phyloP scores from a whole-genome alignment of 2,797 vertebrate genomes.

The Sebastes trivittatus region DNA sequence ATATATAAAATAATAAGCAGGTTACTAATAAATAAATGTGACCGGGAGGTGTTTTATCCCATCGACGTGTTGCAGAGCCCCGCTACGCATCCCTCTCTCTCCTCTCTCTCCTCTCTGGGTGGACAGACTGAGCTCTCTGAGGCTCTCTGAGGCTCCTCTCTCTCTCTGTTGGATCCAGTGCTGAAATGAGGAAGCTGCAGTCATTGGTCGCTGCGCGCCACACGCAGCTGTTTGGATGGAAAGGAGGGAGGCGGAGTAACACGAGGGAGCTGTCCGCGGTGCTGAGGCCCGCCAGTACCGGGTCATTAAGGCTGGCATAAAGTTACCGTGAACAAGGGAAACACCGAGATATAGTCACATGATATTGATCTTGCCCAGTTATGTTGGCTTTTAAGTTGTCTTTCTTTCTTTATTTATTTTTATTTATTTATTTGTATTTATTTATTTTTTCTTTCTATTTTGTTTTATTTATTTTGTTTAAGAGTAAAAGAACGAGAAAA shows the following conservation, averaged over 20 bases:
- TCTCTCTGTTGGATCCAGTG: conserved; percentile 70
- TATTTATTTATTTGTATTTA: too few species aligned
- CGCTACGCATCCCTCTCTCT: conserved; percentile 59
- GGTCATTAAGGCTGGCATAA: conserved; percentile 31
- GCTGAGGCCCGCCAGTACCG: conserved; percentile 42
- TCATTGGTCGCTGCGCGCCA: conserved; percentile 67
- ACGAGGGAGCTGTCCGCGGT: conserved; percentile 75
- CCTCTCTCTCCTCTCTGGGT: conserved; percentile 59
- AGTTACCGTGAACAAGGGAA: not conserved
- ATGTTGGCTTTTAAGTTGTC: too few species aligned
- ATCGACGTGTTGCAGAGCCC: conserved; percentile 56
- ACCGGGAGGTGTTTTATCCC: conserved; percentile 64
- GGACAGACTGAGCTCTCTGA: conserved; percentile 49
- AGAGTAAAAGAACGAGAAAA: too few species aligned
- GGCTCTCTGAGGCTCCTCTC: conserved; percentile 56
- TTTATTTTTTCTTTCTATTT: too few species aligned
- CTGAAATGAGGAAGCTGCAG: conserved; percentile 37
- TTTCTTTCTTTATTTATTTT: too few species aligned
- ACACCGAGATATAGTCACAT: too few species aligned
- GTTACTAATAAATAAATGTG: conserved; percentile 5
- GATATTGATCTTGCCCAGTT: too few species aligned
- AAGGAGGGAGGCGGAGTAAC: conserved; percentile 41
- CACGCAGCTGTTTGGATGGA: not conserved
- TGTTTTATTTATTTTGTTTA: too few species aligned
- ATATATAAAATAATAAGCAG: too few species aligned